Percentiles rank a stretch among this genome's conserved stretches.
Conservation (phyloP, 2,888 invertebrate species). For the Tenthredo distinguenda region DNA sequence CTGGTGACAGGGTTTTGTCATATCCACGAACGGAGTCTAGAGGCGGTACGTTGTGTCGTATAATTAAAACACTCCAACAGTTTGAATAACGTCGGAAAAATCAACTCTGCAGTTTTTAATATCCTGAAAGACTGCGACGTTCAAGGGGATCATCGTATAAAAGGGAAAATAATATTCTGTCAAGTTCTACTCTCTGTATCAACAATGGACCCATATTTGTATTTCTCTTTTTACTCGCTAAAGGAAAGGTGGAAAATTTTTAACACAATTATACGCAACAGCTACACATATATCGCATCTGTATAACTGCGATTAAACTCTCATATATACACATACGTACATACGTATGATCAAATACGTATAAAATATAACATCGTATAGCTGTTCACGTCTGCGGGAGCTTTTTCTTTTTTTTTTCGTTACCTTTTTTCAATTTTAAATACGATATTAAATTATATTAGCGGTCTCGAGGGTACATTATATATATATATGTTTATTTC, state of each 20-base stretch:
- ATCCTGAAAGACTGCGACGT: conserved; percentile 23
- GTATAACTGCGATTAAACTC: not conserved
- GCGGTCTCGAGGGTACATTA: not conserved
- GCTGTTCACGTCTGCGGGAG: not conserved
- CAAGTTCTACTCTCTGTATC: conserved; percentile 28
- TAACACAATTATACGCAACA: conserved; percentile 5
- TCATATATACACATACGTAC: not conserved
- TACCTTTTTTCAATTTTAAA: not conserved
- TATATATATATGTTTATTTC: not conserved
- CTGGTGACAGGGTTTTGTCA: not conserved
- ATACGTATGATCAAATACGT: no score
- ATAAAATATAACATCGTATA: not conserved
- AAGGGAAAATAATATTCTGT: not conserved
- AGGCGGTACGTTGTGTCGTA: not conserved
- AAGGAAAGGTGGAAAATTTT: not conserved
- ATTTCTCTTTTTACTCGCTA: not conserved
- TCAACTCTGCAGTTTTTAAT: conserved; percentile 5
- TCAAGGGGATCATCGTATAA: not conserved
- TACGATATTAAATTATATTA: not conserved
- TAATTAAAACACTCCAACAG: not conserved
- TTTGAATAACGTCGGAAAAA: not conserved
- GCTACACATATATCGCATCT: not conserved
- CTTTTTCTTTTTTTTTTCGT: not conserved
- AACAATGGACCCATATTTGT: conserved; percentile 28
- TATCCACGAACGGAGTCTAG: not conserved